Base-by-base conservation (phyloP, 2,888 invertebrate species). In the Dendrolimus houi region DNA sequence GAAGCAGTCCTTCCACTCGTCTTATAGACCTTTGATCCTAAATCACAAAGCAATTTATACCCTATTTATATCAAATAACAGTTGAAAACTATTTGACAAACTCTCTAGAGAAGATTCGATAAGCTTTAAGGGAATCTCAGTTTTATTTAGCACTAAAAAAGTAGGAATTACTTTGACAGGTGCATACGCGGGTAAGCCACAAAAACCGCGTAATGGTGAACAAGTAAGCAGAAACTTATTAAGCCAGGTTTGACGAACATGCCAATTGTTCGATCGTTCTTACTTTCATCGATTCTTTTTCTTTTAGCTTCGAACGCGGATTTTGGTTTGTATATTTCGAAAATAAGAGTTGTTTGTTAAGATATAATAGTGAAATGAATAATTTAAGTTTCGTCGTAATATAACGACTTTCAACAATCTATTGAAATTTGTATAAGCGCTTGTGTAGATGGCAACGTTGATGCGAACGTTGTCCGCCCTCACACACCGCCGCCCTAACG, bases 201-300 rank as follows among this genome's bases (percentile, higher is more conserved):
- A 84, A 85, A 85, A 82, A 83, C 68, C 70, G 64, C 69, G 79
- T 75, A 81, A 82, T 84, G 84, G 85, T 79, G 80, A 73, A 79
- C 76, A 81, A 83, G 83, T 82, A 82, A 84, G 77, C 75, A 81
- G 85, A 82, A 80, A 81, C 81, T 83, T 83, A 86, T 81, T 85
- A 85, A 85, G 75, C 74, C 29, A 71, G 66, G 74, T 79, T 79
- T 83, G 83, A 82, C 81, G 79, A 82, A 82, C 78, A 85, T 83
- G 79, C 82, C 85, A 76, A 79, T 81, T 78, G 81, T 10, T 70
- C 69, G 70, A 71, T 72, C 68, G 74, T 74, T 72, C 76, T 79
- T 29, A 29, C 74, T 79, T 79, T 75, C 74, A 66, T 64, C 60
- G 64, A 59, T 29, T 29, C 3, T 29, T 29, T 29, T 29, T 29